Evolutionary conservation across 2,888 invertebrate species (phyloP).

Genomic region (Caenorhabditis sp.): DNA sequence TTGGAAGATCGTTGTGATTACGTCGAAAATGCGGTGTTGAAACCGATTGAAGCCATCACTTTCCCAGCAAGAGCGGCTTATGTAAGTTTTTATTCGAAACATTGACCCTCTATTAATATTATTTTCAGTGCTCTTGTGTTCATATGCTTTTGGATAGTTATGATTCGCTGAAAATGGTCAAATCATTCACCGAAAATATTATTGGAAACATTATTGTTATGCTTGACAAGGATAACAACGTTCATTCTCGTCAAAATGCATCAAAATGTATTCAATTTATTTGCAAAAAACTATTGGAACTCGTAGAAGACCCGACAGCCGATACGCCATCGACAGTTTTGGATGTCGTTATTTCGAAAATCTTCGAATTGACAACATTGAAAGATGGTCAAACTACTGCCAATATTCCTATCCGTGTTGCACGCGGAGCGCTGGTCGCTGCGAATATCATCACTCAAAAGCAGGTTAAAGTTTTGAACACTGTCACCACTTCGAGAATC

Average conservation of each 20-base stretch:
- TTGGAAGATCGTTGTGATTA: conserved; percentile 38
- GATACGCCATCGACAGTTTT: conserved; percentile 29
- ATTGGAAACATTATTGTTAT: conserved; percentile 55
- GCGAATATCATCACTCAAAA: conserved; percentile 67
- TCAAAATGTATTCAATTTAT: conserved; percentile 61
- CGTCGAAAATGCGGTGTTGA: conserved; percentile 36
- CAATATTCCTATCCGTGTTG: conserved; percentile 43
- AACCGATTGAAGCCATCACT: conserved; percentile 29
- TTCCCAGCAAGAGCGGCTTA: conserved; percentile 46
- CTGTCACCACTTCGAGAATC: conserved; percentile 49
- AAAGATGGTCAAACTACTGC: conserved; percentile 19
- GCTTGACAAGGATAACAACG: conserved; percentile 60
- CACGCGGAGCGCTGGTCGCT: conserved; percentile 60
- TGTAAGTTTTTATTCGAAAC: conserved; percentile 16
- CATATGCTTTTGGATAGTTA: conserved; percentile 33
- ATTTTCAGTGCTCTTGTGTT: conserved; percentile 43
- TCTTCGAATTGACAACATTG: conserved; percentile 51
- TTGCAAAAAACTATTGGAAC: conserved; percentile 49
- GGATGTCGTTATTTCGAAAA: conserved; percentile 36
- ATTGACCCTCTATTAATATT: not conserved
- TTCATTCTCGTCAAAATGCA: conserved; percentile 55
- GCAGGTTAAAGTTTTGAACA: conserved; percentile 55
- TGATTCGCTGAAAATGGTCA: conserved; percentile 36
- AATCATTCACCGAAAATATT: conserved; percentile 40
- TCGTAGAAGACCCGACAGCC: conserved; percentile 41